Conservation (phyloP, 1,140 invertebrate genomes). For the Drosophila arawakana region DNA sequence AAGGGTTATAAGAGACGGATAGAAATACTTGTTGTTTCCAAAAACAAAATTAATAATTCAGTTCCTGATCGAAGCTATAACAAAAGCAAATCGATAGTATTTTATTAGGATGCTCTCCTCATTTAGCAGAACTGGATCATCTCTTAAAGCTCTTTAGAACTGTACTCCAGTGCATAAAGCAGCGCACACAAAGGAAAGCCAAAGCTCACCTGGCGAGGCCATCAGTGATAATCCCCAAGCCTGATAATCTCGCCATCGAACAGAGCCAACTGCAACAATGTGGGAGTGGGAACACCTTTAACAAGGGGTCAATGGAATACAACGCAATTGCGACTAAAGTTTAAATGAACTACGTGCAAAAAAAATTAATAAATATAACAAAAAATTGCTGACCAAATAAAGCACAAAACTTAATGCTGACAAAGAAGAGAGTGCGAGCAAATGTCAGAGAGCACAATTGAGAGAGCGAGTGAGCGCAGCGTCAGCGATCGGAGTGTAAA, state of each 20-base stretch:
- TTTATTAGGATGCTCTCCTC: no score
- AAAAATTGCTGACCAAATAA: constrained; percentile 21
- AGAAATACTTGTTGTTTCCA: no score
- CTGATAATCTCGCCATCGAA: constrained; percentile 3
- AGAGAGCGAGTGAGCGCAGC: background rate
- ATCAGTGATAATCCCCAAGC: constrained; percentile 3
- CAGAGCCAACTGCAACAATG: constrained; percentile 28
- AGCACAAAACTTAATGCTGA: background rate
- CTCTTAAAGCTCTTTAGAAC: constrained; percentile 1
- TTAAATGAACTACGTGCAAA: background rate
- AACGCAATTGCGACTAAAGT: constrained; percentile 35
- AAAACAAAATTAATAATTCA: no score
- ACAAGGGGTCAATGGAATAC: constrained; percentile 49
- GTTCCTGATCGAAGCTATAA: no score
- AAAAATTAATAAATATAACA: constrained; percentile 26
- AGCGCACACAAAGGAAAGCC: background rate
- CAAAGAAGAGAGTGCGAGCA: constrained; percentile 7
- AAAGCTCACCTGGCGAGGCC: constrained; percentile 10
- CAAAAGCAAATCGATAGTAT: no score
- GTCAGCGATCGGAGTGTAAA: constrained; percentile 25
- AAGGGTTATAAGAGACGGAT: no score
- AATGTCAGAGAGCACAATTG: background rate
- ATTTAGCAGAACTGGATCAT: no score
- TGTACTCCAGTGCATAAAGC: background rate
- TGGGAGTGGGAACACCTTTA: constrained; percentile 12